Conservation (phyloP, 1,140 invertebrate species). For the Sycobia sp. region DNA sequence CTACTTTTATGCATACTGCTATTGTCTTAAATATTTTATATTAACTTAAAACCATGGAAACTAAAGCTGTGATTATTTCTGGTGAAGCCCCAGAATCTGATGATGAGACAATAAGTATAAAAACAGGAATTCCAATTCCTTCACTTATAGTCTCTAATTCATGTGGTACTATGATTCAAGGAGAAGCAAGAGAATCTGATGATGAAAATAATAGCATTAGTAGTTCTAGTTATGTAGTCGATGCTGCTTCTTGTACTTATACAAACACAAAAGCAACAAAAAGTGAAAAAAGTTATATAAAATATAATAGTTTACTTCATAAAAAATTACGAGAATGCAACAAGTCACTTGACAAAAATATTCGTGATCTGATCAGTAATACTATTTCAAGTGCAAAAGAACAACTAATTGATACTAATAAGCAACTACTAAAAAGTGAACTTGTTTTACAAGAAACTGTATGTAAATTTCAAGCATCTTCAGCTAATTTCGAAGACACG, state of each 20-base stretch:
- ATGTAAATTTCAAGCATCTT: constrained; percentile 49
- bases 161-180: constrained; percentile 55
- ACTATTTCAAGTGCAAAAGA: constrained; percentile 49
- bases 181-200: constrained; percentile 58
- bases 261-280: constrained; percentile 45
- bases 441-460: constrained; percentile 56
- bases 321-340: constrained; percentile 59
- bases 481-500: constrained; percentile 42
- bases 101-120: constrained; percentile 51
- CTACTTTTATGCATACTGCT: no score
- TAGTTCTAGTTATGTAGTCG: constrained; percentile 53
- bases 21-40: no score
- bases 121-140: constrained; percentile 47
- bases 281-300: constrained; percentile 51
- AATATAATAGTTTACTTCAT: constrained; percentile 60
- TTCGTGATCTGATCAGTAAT: constrained; percentile 49
- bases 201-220: constrained; percentile 54
- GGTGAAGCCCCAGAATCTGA: constrained; percentile 61
- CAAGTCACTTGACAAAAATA: constrained; percentile 52
- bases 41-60: no score
- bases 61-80: constrained; percentile 55
- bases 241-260: constrained; percentile 54
- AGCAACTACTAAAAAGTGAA: constrained; percentile 57
- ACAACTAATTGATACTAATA: constrained; percentile 53
- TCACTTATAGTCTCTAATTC: constrained; percentile 43